phyloP scores from a whole-genome alignment of 2,797 vertebrate genomes.

The Enteromius afrohamiltoni region DNA sequence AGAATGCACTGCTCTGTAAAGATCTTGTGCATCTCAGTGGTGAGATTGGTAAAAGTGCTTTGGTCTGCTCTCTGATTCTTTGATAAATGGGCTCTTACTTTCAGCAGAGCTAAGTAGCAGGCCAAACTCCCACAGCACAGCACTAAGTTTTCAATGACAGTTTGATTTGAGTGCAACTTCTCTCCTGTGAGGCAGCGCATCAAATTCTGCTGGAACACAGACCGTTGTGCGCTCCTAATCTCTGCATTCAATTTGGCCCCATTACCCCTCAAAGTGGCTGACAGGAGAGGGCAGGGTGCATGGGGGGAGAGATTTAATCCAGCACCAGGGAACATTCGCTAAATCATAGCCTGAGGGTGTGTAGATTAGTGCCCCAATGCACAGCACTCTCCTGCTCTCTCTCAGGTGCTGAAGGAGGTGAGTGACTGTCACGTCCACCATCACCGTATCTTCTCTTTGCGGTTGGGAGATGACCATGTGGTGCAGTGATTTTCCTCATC shows the following conservation, averaged over 20 bases:
- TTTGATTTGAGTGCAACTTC: constrained; percentile 52
- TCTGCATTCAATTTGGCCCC: constrained; percentile 59
- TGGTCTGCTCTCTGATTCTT: constrained; percentile 30
- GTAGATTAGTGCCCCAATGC: constrained; percentile 56
- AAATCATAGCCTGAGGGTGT: constrained; percentile 59
- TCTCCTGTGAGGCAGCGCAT: constrained; percentile 45
- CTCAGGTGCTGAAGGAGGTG: constrained; percentile 20
- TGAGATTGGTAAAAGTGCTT: constrained; percentile 24
- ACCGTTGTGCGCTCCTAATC: constrained; percentile 46
- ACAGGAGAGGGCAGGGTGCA: constrained; percentile 47
- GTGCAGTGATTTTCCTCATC: neutral
- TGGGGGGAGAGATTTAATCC: constrained; percentile 60
- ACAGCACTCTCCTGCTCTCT: constrained; percentile 32
- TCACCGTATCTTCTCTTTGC: constrained; percentile 6
- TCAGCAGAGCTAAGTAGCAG: constrained; percentile 16
- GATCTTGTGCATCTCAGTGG: neutral
- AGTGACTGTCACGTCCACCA: constrained; percentile 19
- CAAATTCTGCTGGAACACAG: constrained; percentile 24
- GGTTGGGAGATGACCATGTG: neutral
- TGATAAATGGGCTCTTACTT: constrained; percentile 45
- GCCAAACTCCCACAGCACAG: constrained; percentile 35
- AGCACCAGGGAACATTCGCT: constrained; percentile 44
- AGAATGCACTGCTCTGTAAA: constrained; percentile 4
- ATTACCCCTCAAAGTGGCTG: constrained; percentile 57
- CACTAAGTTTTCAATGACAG: constrained; percentile 47